Evolutionary conservation across 2,113 vertebrate genomes (phyloP).

Genomic region (Apodemus sylvaticus): DNA sequence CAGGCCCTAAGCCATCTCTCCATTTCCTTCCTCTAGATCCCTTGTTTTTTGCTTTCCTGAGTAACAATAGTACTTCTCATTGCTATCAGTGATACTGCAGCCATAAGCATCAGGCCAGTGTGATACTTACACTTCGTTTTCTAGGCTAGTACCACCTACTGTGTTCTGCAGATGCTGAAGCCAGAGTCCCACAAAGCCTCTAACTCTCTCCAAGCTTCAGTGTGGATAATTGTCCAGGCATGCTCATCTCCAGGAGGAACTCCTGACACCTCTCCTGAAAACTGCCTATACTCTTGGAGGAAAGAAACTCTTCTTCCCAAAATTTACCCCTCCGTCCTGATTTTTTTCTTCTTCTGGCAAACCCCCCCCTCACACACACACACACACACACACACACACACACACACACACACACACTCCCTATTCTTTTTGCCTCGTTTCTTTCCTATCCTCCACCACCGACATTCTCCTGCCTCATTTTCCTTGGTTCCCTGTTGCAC

Average conservation of each 20-base stretch:
- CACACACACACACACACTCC: too few relatives aligned
- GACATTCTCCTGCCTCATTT: background rate
- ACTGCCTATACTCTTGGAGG: background rate
- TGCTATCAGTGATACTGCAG: background rate
- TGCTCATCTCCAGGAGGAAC: background rate
- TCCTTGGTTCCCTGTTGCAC: background rate
- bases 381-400: too few relatives aligned
- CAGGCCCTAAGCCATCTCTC: background rate
- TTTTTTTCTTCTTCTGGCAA: background rate
- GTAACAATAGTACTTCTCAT: background rate
- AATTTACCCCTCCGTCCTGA: background rate
- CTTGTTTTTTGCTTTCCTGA: conserved; percentile 15
- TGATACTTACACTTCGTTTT: background rate
- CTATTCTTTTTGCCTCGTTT: background rate
- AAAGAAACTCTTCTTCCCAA: background rate
- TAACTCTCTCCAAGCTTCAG: background rate
- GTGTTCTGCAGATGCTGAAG: background rate
- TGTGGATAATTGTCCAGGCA: background rate
- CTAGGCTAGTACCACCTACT: background rate
- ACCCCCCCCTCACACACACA: background rate
- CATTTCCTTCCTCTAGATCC: background rate
- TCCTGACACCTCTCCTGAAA: background rate
- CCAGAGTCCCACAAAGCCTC: background rate
- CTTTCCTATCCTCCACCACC: background rate
- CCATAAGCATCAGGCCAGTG: background rate